A percentile compares a stretch with the other conserved stretches of the same genome.
These are phyloP conservation scores for Leucophora obtusa DNA, from an alignment of 2,888 invertebrate genomes.

Conservation along the genomic window DNA sequence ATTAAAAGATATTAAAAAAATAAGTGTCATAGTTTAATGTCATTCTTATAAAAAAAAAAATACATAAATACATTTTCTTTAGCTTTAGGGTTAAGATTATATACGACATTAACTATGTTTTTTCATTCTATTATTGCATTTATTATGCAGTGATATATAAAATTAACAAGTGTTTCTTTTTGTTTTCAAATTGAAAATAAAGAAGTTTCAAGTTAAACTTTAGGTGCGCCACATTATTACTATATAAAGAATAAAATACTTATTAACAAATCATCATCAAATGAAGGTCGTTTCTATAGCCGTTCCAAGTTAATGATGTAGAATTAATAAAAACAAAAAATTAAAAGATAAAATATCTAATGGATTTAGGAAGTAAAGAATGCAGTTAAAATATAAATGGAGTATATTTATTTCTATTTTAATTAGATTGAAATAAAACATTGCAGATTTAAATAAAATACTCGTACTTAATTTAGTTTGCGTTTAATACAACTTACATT, in stretches of 20 bases:
- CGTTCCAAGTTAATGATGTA: background rate
- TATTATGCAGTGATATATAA: conserved; percentile 16
- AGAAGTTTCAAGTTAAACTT: conserved; percentile 45
- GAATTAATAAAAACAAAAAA: background rate
- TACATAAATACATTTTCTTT: background rate
- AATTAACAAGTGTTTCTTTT: conserved; percentile 52
- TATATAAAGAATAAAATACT: conserved; percentile 14
- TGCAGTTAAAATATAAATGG: background rate
- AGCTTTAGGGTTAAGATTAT: conserved; percentile 32
- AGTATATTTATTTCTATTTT: background rate
- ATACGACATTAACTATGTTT: background rate
- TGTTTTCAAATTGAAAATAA: conserved; percentile 3
- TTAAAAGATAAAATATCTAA: background rate
- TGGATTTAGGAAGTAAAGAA: background rate
- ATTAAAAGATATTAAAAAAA: conserved; percentile 46
- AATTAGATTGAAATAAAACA: background rate
- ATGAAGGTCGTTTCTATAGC: conserved; percentile 33
- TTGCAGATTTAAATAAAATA: background rate
- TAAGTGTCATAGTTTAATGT: conserved; percentile 50
- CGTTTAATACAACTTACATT: background rate
- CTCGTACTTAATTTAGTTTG: background rate
- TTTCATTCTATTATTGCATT: background rate
- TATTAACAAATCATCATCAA: conserved; percentile 31
- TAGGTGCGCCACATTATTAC: conserved; percentile 44
- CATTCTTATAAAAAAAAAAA: conserved; percentile 17